These are phyloP conservation scores for Pseudorhiza aurosa DNA, from an alignment of 30 jellyfish, hydroid and myxozoan species.

Conservation along the genomic window DNA sequence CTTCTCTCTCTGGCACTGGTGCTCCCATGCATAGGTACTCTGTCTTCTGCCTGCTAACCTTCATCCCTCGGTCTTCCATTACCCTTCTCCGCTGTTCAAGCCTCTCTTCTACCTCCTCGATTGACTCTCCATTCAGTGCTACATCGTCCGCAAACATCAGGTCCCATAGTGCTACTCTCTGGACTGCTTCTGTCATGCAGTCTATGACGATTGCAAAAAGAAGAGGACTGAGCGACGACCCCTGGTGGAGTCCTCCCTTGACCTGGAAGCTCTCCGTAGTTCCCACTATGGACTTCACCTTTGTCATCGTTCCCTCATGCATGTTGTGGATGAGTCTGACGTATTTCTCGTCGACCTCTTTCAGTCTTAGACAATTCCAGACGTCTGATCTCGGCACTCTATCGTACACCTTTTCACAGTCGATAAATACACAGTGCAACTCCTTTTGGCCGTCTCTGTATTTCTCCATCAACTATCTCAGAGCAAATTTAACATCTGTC, in stretches of 20 bases:
- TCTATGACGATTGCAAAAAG: constrained; percentile 12
- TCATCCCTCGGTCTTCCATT: constrained; percentile 9
- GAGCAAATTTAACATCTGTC: background rate
- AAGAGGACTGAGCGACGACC: constrained; percentile 11
- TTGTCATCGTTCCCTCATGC: background rate
- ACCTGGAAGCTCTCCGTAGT: background rate
- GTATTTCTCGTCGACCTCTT: background rate
- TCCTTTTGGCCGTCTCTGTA: background rate
- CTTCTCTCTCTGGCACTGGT: too few relatives aligned
- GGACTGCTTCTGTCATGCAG: background rate
- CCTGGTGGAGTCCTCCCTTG: constrained; percentile 19
- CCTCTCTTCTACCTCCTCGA: too few relatives aligned
- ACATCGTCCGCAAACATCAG: constrained; percentile 20
- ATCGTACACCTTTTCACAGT: constrained; percentile 25
- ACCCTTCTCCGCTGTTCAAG: constrained; percentile 20
- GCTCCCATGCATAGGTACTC: too few relatives aligned
- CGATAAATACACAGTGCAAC: background rate
- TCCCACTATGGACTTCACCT: background rate
- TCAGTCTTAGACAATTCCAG: background rate
- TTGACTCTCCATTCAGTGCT: background rate
- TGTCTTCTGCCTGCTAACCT: too few relatives aligned
- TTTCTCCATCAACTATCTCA: constrained; percentile 3
- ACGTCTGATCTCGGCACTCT: background rate
- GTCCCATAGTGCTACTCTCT: constrained; percentile 10
- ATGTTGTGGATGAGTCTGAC: background rate